Conservation (phyloP, 2,888 invertebrate genomes). For the Cryptus armator region DNA sequence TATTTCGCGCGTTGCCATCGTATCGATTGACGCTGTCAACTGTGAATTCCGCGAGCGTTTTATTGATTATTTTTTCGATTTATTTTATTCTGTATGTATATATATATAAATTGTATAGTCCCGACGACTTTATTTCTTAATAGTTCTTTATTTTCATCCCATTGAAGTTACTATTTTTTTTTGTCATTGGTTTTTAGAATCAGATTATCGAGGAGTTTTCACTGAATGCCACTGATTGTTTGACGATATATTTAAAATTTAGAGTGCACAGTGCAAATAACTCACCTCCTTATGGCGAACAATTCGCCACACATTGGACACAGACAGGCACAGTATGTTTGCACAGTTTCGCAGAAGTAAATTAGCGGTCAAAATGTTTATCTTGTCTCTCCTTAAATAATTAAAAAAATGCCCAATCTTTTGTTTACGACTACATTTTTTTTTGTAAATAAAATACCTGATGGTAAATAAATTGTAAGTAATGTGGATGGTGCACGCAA, state of each 20-base stretch:
- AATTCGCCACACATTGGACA: slow-evolving; percentile 37
- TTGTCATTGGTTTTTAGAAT: too few species aligned
- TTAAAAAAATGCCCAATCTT: neutral
- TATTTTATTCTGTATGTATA: too few species aligned
- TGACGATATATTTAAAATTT: neutral
- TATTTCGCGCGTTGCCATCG: slow-evolving; percentile 38
- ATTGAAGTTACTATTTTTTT: neutral
- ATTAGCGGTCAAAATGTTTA: neutral
- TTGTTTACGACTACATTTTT: neutral
- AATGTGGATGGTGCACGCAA: neutral
- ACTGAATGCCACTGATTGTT: neutral
- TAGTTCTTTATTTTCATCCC: too few species aligned
- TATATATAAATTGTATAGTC: too few species aligned
- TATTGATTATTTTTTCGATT: too few species aligned
- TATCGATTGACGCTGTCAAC: slow-evolving; percentile 51
- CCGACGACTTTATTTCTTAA: too few species aligned
- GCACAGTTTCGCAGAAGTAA: slow-evolving; percentile 15
- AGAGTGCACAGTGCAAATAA: neutral
- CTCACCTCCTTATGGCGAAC: slow-evolving; percentile 50
- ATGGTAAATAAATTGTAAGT: neutral
- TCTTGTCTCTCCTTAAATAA: neutral
- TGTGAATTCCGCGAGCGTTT: neutral
- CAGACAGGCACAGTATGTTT: slow-evolving; percentile 35
- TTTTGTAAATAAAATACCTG: neutral
- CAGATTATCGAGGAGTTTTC: too few species aligned